Conservation (phyloP, 2,888 invertebrate species). For the Elysia crispata region DNA sequence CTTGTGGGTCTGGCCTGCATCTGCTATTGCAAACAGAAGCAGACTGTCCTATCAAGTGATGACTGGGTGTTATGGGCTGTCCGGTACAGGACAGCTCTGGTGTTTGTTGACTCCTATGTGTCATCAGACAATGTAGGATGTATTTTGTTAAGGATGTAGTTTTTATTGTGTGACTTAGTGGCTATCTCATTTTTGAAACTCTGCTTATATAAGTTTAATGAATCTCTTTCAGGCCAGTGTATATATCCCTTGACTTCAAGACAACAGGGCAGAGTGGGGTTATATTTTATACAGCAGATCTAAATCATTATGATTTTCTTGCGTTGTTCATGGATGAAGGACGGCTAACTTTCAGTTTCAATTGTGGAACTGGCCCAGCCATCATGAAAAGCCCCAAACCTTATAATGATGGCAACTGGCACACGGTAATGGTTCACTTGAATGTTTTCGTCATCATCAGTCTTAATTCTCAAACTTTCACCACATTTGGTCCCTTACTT, state of each 20-base stretch:
- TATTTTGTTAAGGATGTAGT: too few species aligned
- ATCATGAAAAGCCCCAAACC: slow-evolving; percentile 85
- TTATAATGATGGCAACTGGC: slow-evolving; percentile 92
- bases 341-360: slow-evolving; percentile 89
- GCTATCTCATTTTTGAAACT: too few species aligned
- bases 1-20: too few species aligned
- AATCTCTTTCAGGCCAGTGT: slow-evolving; percentile 21
- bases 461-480: too few species aligned
- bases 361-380: slow-evolving; percentile 90
- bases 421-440: slow-evolving; percentile 83
- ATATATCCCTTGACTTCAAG: slow-evolving; percentile 88
- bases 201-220: not conserved
- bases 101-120: too few species aligned
- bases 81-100: too few species aligned
- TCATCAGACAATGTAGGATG: too few species aligned
- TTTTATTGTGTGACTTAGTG: too few species aligned
- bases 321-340: slow-evolving; percentile 87
- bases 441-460: not conserved
- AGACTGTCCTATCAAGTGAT: too few species aligned
- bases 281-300: slow-evolving; percentile 86
- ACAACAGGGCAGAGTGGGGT: slow-evolving; percentile 88
- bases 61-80: too few species aligned
- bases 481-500: too few species aligned
- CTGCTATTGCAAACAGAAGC: too few species aligned
- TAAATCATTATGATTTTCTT: slow-evolving; percentile 88